Evolutionary conservation across 2,797 vertebrate species (phyloP).

Genomic region (Manis crassicaudata): DNA sequence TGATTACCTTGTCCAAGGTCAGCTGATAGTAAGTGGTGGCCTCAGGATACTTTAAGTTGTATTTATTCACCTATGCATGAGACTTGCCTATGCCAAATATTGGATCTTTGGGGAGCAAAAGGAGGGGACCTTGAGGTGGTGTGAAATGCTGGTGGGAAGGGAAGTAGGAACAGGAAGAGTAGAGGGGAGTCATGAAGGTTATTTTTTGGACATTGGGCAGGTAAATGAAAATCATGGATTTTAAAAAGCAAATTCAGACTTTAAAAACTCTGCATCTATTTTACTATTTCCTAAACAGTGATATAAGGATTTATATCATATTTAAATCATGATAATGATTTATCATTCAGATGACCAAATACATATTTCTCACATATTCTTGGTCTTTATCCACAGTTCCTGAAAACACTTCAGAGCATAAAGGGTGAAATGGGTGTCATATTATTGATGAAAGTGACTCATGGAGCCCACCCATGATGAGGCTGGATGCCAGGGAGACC

Average conservation of each 20-base stretch:
- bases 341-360: no score
- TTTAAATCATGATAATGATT: no score
- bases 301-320: no score
- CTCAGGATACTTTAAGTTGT: not conserved
- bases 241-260: not conserved
- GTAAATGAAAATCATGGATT: not conserved
- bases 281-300: not conserved
- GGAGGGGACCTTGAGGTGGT: not conserved
- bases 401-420: no score
- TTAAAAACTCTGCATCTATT: not conserved
- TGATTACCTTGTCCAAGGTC: not conserved
- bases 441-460: no score
- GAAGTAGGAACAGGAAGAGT: not conserved
- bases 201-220: not conserved
- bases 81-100: not conserved
- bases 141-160: not conserved
- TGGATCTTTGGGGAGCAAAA: not conserved
- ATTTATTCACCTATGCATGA: not conserved
- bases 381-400: no score
- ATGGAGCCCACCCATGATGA: no score
- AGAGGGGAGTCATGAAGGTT: not conserved
- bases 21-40: not conserved
- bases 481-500: no score
- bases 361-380: no score
- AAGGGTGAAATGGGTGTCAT: no score